phyloP scores from a whole-genome alignment of 1,140 invertebrate species.

The Macrobrachium rosenbergii region DNA sequence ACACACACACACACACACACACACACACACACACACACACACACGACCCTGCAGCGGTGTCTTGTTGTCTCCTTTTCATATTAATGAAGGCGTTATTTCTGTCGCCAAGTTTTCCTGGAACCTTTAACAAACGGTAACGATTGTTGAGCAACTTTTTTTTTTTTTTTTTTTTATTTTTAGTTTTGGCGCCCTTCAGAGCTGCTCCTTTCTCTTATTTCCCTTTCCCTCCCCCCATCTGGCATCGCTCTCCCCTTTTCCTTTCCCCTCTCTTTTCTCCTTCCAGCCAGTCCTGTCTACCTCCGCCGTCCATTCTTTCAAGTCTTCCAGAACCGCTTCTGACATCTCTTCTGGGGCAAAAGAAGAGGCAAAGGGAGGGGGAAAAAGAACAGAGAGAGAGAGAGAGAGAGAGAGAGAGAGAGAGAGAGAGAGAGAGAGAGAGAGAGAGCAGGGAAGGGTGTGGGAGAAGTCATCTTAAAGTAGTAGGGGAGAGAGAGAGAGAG shows the following conservation, averaged over 20 bases:
- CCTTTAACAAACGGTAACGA: not conserved
- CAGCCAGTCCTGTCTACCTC: not conserved
- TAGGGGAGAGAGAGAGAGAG: no score
- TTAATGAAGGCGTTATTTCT: not conserved
- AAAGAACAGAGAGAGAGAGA: not conserved
- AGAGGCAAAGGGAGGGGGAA: not conserved
- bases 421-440: not conserved
- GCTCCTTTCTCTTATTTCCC: not conserved
- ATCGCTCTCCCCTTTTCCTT: no score
- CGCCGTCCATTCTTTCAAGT: not conserved
- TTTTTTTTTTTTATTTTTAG: not conserved
- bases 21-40: not conserved
- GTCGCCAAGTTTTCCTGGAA: not conserved
- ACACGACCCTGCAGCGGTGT: not conserved
- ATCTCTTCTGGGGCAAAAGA: not conserved
- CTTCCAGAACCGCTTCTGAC: not conserved
- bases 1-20: not conserved
- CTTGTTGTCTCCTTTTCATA: not conserved
- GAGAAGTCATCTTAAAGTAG: not conserved
- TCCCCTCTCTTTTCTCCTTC: not conserved
- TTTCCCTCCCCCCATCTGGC: not conserved
- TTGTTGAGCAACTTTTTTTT: not conserved
- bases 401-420: constrained; percentile 12
- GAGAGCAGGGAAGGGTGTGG: not conserved
- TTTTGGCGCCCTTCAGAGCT: not conserved